Evolutionary conservation across 2,888 invertebrate species (phyloP).

Genomic region (Diogma glabrata): DNA sequence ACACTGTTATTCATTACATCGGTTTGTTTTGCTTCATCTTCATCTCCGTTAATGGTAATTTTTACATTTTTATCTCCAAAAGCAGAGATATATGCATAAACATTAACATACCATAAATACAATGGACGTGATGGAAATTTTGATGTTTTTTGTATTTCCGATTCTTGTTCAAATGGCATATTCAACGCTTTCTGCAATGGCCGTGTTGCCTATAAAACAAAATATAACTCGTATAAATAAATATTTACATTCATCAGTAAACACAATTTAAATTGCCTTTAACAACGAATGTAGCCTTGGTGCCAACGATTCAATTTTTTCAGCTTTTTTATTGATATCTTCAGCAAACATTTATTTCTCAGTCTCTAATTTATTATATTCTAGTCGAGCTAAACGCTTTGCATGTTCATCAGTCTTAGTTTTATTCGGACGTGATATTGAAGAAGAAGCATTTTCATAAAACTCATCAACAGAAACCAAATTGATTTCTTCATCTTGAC

Average conservation of each 20-base stretch:
- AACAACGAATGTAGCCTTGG: conserved; percentile 63
- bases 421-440: conserved; percentile 48
- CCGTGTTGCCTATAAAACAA: conserved; percentile 55
- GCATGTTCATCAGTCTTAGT: conserved; percentile 65
- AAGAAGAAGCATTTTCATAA: conserved; percentile 61
- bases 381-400: conserved; percentile 69
- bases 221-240: conserved; percentile 9
- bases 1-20: conserved; percentile 27
- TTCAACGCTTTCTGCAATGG: conserved; percentile 83
- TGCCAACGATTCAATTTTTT: conserved; percentile 66
- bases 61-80: conserved; percentile 44
- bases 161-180: conserved; percentile 64
- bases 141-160: conserved; percentile 64
- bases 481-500: conserved; percentile 88
- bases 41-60: conserved; percentile 50
- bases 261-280: conserved; percentile 36
- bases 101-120: conserved; percentile 78
- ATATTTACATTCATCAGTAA: neutral
- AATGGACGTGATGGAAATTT: conserved; percentile 67
- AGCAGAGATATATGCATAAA: conserved; percentile 69
- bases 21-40: conserved; percentile 53
- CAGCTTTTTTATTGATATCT: conserved; percentile 62
- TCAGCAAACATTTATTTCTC: conserved; percentile 65
- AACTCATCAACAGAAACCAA: conserved; percentile 76
- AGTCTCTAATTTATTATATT: conserved; percentile 64